Base-by-base conservation (phyloP, 35 echinoderm and acorn worm genomes). In the Holothuria glaberrima region DNA sequence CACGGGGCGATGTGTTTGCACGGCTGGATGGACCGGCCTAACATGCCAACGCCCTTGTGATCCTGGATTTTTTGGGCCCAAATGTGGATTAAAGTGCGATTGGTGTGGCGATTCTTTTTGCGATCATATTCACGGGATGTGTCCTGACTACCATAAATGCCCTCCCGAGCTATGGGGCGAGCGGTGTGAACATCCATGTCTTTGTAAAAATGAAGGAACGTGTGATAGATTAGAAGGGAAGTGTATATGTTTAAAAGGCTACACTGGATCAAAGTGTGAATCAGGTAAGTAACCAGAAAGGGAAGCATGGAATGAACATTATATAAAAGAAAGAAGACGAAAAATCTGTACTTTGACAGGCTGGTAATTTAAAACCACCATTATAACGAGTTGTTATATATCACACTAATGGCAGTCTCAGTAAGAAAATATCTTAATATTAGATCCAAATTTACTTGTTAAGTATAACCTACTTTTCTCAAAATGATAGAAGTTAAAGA, bases 1-100 rank as follows among this genome's bases (percentile, higher is more conserved):
- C 6, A 80, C 31, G 26, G 90, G 90, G 4, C 28, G 22, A 1
- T 92, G 90, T 73, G 19, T 68, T 24, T 92, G 90, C 61, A 6
- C 28, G 22, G 59, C 66, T 30, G 90, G 90, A 59, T 92, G 50
- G 61, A 58, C 56, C 12, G 90, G 90, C 26, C 54, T n/a, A 2
- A 16, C 30, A 3, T 92, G 90, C 50, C 66, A 87, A 24, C 45
- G 20, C 34, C 68, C 80, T 24, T 92, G 90, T 58, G 48, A 82
- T 26, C 48, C 79, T 60, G 79, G 79, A 54, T 82, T n/a, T 44
- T 82, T 26, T 82, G 79, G 79, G 12, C 20, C 6, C 25, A 10
- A 32, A 13, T 82, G 79, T 26, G 50, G 16, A 17, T 30, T 24
- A 32, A 27, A 60, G 79, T 82, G 79, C 28, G 57, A 27, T 30